These are phyloP conservation scores for Alligator mississippiensis DNA, from an alignment of 2,113 vertebrate genomes.

Conservation along the genomic window DNA sequence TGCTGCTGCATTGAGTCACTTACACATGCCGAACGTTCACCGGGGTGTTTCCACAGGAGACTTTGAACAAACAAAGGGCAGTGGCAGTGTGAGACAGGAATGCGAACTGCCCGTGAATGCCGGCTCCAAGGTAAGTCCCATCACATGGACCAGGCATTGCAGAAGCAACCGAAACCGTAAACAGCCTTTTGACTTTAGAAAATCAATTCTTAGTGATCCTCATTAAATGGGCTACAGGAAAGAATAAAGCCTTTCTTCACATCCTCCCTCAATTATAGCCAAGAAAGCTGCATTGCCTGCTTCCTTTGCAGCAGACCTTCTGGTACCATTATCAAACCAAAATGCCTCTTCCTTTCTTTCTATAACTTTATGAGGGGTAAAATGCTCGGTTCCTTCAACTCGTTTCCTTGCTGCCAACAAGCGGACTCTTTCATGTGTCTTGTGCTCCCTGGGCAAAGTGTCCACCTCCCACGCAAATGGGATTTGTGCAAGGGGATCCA, in stretches of 20 bases:
- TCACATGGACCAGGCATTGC: neutral
- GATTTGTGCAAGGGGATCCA: neutral
- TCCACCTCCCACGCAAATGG: neutral
- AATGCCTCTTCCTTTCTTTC: neutral
- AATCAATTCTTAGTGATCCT: conserved; percentile 1
- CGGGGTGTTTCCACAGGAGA: accelerated
- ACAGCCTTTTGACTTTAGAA: neutral
- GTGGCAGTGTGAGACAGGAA: accelerated
- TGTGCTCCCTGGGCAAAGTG: neutral
- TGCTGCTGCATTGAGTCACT: accelerated
- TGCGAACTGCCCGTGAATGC: neutral
- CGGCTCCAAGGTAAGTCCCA: neutral
- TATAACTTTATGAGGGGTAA: neutral
- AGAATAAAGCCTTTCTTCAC: neutral
- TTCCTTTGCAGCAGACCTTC: neutral
- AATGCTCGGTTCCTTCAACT: neutral
- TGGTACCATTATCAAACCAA: neutral
- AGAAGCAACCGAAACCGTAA: neutral
- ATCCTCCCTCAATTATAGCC: neutral
- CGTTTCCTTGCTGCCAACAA: neutral
- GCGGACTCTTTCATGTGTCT: neutral
- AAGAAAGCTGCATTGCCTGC: neutral
- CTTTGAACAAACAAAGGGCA: neutral
- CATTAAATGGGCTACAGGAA: neutral
- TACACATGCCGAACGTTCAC: accelerated